phyloP scores from a whole-genome alignment of 2,113 vertebrate species.

The Archilochus colubris region DNA sequence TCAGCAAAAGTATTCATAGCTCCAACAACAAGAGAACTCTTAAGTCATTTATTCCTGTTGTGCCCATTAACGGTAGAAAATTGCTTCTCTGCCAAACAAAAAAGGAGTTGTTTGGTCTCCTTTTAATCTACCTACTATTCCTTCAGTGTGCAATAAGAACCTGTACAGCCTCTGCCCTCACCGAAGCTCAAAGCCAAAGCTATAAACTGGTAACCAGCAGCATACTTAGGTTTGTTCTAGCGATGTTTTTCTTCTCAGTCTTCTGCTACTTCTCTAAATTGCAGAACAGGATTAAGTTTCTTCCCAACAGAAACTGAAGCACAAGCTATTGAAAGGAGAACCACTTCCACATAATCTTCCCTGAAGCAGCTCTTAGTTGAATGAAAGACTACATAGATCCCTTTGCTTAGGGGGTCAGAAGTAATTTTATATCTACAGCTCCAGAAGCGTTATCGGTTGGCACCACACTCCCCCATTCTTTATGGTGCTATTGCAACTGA shows the following conservation, averaged over 20 bases:
- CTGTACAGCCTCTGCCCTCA: background rate
- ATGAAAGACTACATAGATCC: background rate
- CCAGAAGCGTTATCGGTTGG: background rate
- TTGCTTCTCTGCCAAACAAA: background rate
- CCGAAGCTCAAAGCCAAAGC: background rate
- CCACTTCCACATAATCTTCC: background rate
- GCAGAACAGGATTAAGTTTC: background rate
- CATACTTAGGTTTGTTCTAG: background rate
- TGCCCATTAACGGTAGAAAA: background rate
- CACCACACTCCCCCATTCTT: background rate
- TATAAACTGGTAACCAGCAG: background rate
- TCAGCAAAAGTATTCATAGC: background rate
- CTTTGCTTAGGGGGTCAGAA: background rate
- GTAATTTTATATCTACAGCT: background rate
- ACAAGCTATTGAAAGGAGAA: background rate
- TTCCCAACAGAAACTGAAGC: background rate
- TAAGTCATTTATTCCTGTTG: background rate
- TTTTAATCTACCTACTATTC: background rate
- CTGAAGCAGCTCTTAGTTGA: background rate
- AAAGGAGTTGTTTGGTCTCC: background rate
- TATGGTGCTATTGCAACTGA: background rate
- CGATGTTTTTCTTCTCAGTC: background rate
- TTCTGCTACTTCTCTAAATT: background rate
- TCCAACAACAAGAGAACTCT: background rate
- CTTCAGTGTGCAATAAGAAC: background rate